phyloP scores from a whole-genome alignment of 2,888 invertebrate species.

The Xanthorhoe spadicearia region DNA sequence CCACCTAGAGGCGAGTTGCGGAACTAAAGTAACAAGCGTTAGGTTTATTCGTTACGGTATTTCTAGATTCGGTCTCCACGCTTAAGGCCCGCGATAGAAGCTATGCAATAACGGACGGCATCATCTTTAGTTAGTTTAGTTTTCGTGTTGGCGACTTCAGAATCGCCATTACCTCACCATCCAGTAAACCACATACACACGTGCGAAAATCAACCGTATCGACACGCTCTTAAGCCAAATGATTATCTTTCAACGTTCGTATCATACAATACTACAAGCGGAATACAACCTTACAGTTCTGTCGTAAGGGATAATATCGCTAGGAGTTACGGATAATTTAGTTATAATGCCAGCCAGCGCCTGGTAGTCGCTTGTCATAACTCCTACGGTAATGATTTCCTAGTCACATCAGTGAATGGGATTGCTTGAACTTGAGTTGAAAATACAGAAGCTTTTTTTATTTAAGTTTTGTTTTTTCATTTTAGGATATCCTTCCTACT shows the following conservation, averaged over 20 bases:
- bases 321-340: slow-evolving; percentile 58
- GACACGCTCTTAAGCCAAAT: background rate
- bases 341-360: slow-evolving; percentile 70
- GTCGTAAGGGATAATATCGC: slow-evolving; percentile 2
- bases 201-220: slow-evolving; percentile 9
- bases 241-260: slow-evolving; percentile 4
- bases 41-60: too few species aligned
- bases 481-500: too few species aligned
- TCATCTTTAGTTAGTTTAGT: too few species aligned
- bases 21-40: too few species aligned
- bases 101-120: too few species aligned
- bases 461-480: too few species aligned
- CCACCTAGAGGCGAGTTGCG: too few species aligned
- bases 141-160: too few species aligned
- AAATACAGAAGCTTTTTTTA: slow-evolving; percentile 6
- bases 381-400: slow-evolving; percentile 24
- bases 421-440: slow-evolving; percentile 19
- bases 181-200: slow-evolving; percentile 4
- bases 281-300: background rate
- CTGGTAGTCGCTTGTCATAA: slow-evolving; percentile 28
- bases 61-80: too few species aligned
- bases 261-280: background rate
- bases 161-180: too few species aligned
- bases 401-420: slow-evolving; percentile 20
- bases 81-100: too few species aligned